phyloP scores from a whole-genome alignment of 2,888 invertebrate species.

The Sialis fuliginosa region DNA sequence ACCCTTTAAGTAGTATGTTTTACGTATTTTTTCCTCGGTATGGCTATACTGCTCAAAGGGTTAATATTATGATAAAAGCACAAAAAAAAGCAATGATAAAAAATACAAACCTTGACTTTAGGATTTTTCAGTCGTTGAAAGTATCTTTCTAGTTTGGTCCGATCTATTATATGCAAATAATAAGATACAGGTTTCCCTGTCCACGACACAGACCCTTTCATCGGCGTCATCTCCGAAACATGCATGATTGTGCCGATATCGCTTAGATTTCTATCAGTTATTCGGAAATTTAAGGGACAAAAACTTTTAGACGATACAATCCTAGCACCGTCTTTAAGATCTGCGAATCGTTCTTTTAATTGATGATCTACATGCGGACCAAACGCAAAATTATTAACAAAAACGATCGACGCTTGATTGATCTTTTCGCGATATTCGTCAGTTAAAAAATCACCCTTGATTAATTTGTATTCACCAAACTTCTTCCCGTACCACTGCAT shows the following conservation, averaged over 20 bases:
- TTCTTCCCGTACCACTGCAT: constrained; percentile 98
- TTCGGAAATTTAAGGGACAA: constrained; percentile 95
- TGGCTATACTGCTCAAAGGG: neutral
- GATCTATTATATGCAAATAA: constrained; percentile 95
- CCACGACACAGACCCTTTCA: constrained; percentile 96
- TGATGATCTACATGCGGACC: constrained; percentile 95
- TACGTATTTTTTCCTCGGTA: too few relatives aligned
- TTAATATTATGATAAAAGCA: neutral
- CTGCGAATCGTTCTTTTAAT: constrained; percentile 89
- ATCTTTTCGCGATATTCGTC: constrained; percentile 89
- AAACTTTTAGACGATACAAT: constrained; percentile 98
- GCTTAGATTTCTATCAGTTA: constrained; percentile 92
- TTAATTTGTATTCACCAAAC: constrained; percentile 74
- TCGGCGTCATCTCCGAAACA: constrained; percentile 88
- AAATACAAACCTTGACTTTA: constrained; percentile 41
- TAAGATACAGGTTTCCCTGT: constrained; percentile 98
- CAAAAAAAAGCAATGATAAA: neutral
- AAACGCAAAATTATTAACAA: constrained; percentile 99
- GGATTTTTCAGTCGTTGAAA: constrained; percentile 89
- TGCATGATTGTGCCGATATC: constrained; percentile 99
- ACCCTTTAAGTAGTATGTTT: too few relatives aligned
- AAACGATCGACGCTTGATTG: constrained; percentile 85
- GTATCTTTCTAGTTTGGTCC: constrained; percentile 91
- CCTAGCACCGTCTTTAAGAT: constrained; percentile 85
- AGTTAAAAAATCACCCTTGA: constrained; percentile 88